Evolutionary conservation across 37 sponge, comb jelly and placozoan genomes (phyloP), one percentile per base, ranked within the genome.

Genomic region (Haliclona indistincta): DNA sequence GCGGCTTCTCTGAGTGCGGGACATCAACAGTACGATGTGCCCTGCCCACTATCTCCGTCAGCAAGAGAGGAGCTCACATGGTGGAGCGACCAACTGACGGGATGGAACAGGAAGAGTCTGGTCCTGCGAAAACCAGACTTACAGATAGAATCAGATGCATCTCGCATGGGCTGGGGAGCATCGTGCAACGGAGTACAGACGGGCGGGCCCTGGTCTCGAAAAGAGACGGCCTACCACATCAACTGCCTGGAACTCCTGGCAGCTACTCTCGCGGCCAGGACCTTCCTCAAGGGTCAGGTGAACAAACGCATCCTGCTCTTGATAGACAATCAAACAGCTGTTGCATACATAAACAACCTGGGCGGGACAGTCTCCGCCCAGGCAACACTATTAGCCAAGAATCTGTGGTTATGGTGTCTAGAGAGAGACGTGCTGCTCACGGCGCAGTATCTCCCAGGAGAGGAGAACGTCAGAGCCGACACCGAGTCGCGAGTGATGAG

Each of bases 181-280:
- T 17, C 10, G 15, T 71, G 72, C 67, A 19, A 65, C 43, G 68
- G 53, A 6, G 28, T 77, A 13, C 29, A 32, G 13, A 82, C 83
- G 28, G 75, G 75, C 11, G 83, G 83, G 4, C 43, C 38, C 19
- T 82, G 83, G 75, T 47, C 75, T 36, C 52, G 19, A 37, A 30
- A 62, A 67, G 77, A 84, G 68, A 38, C 11, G 25, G 19, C 5
- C 13, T 20, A 36, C 26, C 85, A 84, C 72, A 84, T 84, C 43
- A 84, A 84, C 70, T 43, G 8, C 42, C 70, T 77, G 26, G 85
- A 84, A 51, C 75, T 84, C n/a, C 47, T 42, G 49, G 84, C 84
- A 62, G 71, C 39, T 1, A 55, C 51, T 49, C 65, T 84, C 15
- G 84, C 71, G 19, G 15, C 76, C 10, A 38, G 51, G 54, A 44